Conservation (phyloP, 2,113 vertebrate genomes). For the Crotalus helleri region DNA sequence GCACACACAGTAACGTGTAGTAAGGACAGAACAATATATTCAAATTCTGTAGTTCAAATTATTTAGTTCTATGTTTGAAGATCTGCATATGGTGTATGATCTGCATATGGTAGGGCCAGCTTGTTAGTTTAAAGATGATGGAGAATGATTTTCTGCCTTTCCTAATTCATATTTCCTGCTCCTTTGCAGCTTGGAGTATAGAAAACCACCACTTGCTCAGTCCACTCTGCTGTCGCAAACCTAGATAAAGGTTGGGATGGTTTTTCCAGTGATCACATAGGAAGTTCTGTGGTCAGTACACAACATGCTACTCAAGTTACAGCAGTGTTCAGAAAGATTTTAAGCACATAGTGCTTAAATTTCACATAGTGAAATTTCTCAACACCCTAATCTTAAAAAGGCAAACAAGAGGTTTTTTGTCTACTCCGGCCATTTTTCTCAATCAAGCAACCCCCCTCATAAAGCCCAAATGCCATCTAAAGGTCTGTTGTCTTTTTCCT, state of each 20-base stretch:
- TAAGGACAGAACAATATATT: too few species aligned
- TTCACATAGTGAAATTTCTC: slow-evolving; percentile 65
- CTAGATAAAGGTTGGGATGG: not conserved
- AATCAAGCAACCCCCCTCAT: slow-evolving; percentile 68
- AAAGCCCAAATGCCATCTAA: slow-evolving; percentile 74
- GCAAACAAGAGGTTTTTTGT: slow-evolving; percentile 84
- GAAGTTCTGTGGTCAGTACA: not conserved
- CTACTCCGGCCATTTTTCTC: slow-evolving; percentile 65
- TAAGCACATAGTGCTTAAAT: not conserved
- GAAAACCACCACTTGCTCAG: not conserved
- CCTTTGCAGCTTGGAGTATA: not conserved
- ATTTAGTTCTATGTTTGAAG: not conserved
- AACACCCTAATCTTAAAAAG: slow-evolving; percentile 63
- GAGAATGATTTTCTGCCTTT: not conserved
- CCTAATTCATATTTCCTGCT: not conserved
- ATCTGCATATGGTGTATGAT: not conserved
- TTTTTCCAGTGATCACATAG: not conserved
- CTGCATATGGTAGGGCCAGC: not conserved
- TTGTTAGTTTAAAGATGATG: not conserved
- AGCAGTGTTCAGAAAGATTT: slow-evolving; percentile 30
- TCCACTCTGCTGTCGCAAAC: not conserved
- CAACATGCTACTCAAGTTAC: not conserved
- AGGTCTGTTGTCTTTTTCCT: slow-evolving; percentile 77
- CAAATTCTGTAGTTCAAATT: not conserved
- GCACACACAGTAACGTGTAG: too few species aligned